Evolutionary conservation across 2,113 vertebrate genomes (phyloP).

Genomic region (Psammodynastes pulverulentus): DNA sequence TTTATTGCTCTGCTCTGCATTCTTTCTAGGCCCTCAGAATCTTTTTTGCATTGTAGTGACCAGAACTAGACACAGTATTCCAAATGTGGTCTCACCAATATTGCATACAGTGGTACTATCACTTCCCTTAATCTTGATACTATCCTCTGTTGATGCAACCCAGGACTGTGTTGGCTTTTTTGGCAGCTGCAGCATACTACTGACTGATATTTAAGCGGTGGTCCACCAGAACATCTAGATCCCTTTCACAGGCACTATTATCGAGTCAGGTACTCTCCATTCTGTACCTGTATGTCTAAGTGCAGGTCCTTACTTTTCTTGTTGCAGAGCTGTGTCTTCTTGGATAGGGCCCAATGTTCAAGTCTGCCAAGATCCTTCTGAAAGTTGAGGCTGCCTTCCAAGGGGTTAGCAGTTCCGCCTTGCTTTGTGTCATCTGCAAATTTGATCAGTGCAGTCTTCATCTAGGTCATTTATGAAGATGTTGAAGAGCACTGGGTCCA

Average conservation of each 20-base stretch:
- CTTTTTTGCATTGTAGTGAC: too few species aligned
- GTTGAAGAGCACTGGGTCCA: not conserved
- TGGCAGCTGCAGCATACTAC: not conserved
- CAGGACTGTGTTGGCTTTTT: not conserved
- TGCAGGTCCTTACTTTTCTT: not conserved
- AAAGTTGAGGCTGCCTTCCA: not conserved
- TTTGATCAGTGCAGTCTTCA: not conserved
- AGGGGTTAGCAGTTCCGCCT: too few species aligned
- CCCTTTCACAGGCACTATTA: not conserved
- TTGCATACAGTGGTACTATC: too few species aligned
- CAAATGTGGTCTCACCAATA: too few species aligned
- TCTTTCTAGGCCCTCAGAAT: too few species aligned
- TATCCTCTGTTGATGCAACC: not conserved
- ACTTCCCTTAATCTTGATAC: too few species aligned
- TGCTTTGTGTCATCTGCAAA: not conserved
- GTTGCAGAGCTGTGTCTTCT: not conserved
- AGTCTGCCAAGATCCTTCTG: not conserved
- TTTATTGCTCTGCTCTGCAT: too few species aligned
- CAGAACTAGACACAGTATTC: too few species aligned
- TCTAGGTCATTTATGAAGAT: not conserved
- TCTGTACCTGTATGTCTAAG: not conserved
- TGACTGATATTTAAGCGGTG: not conserved
- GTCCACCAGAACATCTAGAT: not conserved
- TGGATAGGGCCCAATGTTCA: not conserved
- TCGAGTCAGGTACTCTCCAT: not conserved